Evolutionary conservation across 2,888 invertebrate genomes (phyloP).

Genomic region (Agrilus cyanescens): DNA sequence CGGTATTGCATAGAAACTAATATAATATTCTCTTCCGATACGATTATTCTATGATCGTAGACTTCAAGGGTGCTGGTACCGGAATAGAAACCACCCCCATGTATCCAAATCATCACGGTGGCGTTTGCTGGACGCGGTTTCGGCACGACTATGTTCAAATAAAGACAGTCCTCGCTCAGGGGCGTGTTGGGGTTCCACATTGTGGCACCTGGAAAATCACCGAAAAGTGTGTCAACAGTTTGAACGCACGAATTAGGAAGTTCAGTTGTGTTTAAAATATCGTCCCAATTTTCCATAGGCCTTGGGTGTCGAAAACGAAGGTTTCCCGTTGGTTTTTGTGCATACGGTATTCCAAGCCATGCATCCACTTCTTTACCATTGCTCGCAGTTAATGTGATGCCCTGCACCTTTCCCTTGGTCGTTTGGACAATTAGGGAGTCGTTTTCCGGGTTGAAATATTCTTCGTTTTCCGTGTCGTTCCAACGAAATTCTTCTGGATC

Average conservation of each 20-base stretch:
- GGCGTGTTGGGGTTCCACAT: slow-evolving; percentile 96
- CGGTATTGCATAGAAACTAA: slow-evolving; percentile 92
- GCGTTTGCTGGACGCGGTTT: slow-evolving; percentile 67
- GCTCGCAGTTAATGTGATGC: slow-evolving; percentile 59
- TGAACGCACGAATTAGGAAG: slow-evolving; percentile 86
- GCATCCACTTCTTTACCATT: slow-evolving; percentile 70
- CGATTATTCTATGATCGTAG: slow-evolving; percentile 83
- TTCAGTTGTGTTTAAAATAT: slow-evolving; percentile 66
- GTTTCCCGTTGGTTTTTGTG: slow-evolving; percentile 64
- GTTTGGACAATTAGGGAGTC: slow-evolving; percentile 68
- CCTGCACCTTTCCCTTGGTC: slow-evolving; percentile 64
- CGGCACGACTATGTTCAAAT: slow-evolving; percentile 85
- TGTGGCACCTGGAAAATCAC: slow-evolving; percentile 76
- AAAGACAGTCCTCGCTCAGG: slow-evolving; percentile 88
- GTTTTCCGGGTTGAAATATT: slow-evolving; percentile 38
- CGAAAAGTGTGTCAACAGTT: slow-evolving; percentile 80
- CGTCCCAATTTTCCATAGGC: slow-evolving; percentile 71
- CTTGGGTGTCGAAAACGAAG: slow-evolving; percentile 79
- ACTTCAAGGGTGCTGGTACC: slow-evolving; percentile 86
- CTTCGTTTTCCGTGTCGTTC: slow-evolving; percentile 33
- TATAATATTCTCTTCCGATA: slow-evolving; percentile 78
- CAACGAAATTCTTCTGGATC: slow-evolving; percentile 34
- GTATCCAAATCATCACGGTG: slow-evolving; percentile 91
- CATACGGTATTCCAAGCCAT: slow-evolving; percentile 75
- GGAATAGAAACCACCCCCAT: slow-evolving; percentile 87